Percentiles rank a stretch among this genome's conserved stretches.
These are phyloP conservation scores for Cairina moschata DNA, from an alignment of 2,113 vertebrate genomes.

Conservation along the genomic window DNA sequence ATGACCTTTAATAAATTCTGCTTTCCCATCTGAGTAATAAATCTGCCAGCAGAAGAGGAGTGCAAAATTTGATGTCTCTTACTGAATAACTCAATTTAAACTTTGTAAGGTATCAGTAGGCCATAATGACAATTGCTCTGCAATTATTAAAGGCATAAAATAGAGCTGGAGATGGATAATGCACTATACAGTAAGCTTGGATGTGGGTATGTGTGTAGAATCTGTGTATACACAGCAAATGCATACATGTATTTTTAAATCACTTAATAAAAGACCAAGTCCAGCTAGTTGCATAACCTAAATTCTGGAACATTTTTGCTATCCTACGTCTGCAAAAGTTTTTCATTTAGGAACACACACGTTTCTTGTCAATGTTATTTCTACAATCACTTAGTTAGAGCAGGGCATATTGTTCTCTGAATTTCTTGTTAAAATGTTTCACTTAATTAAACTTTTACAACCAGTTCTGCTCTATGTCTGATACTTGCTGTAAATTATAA, in stretches of 20 bases:
- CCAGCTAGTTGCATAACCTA: constrained; percentile 31
- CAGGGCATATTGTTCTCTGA: constrained; percentile 77
- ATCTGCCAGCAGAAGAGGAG: constrained; percentile 52
- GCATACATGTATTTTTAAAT: background rate
- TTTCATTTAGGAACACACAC: constrained; percentile 73
- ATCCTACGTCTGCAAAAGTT: constrained; percentile 26
- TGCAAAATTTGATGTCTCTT: constrained; percentile 31
- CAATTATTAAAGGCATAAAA: background rate
- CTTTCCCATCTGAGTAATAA: constrained; percentile 37
- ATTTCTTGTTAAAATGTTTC: constrained; percentile 81
- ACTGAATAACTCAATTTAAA: constrained; percentile 7
- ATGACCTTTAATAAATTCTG: constrained; percentile 28
- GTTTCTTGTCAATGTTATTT: constrained; percentile 74
- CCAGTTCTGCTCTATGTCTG: constrained; percentile 76
- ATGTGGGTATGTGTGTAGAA: background rate
- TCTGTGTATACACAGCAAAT: background rate
- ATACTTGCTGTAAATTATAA: constrained; percentile 61
- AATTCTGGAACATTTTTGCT: constrained; percentile 48
- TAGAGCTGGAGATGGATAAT: background rate
- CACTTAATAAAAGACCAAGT: constrained; percentile 11
- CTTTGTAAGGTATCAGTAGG: background rate
- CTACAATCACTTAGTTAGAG: constrained; percentile 65
- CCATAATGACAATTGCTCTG: background rate
- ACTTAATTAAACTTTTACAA: constrained; percentile 81
- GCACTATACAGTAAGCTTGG: background rate